Evolutionary conservation across 2,113 vertebrate genomes (phyloP).

Genomic region (Brachirus orientalis): DNA sequence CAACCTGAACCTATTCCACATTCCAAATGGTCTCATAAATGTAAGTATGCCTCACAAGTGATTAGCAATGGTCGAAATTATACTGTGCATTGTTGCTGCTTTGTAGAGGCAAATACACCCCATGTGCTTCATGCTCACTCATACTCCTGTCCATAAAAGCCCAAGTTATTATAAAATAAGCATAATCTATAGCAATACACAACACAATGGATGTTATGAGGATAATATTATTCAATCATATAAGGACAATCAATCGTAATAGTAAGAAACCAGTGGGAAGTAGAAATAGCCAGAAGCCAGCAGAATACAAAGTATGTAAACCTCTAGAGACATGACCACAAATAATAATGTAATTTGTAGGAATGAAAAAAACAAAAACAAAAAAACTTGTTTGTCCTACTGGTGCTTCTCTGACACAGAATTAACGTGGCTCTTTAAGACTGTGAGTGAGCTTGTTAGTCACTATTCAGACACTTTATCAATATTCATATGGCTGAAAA

Average conservation of each 20-base stretch:
- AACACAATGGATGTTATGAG: neutral
- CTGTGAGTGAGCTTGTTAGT: constrained; percentile 20
- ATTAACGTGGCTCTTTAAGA: constrained; percentile 28
- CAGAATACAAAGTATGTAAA: neutral
- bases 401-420: constrained; percentile 26
- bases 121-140: too few relatives aligned
- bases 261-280: neutral
- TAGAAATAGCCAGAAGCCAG: neutral
- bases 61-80: too few relatives aligned
- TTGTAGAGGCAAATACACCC: too few relatives aligned
- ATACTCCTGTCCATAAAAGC: too few relatives aligned
- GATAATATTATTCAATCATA: neutral
- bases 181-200: neutral
- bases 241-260: neutral
- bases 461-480: constrained; percentile 51
- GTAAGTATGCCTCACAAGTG: too few relatives aligned
- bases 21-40: too few relatives aligned
- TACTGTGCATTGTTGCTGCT: too few relatives aligned
- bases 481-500: constrained; percentile 60
- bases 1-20: too few relatives aligned
- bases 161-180: neutral
- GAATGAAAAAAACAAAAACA: too few relatives aligned
- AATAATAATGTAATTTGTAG: neutral
- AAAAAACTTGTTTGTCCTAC: neutral
- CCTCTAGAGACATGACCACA: constrained; percentile 1